A percentile compares a stretch with the other conserved stretches of the same genome.
phyloP scores from a whole-genome alignment of 92 coral and sea anemone genomes.

The Palythoa heliodiscus region DNA sequence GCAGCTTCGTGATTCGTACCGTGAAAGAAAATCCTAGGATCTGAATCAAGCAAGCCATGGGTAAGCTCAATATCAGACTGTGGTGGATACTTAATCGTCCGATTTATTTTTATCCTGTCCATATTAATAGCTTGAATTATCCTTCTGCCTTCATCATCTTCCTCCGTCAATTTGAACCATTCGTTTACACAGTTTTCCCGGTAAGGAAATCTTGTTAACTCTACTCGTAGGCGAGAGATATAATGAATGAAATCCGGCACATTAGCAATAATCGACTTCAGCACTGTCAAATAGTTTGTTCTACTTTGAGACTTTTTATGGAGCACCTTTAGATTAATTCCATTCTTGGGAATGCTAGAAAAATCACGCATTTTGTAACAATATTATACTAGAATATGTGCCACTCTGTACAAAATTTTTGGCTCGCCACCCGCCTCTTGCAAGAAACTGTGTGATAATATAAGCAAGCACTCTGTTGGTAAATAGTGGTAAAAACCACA shows the following conservation, averaged over 20 bases:
- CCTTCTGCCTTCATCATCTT: slow-evolving; percentile 4
- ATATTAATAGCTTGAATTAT: slow-evolving; percentile 34
- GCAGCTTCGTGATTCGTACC: slow-evolving; percentile 55
- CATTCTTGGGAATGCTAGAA: not conserved
- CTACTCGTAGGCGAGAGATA: not conserved
- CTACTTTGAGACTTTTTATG: not conserved
- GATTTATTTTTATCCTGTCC: not conserved
- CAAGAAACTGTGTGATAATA: not conserved
- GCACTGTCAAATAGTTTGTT: not conserved
- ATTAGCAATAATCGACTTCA: not conserved
- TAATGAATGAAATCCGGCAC: not conserved
- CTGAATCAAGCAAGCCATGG: not conserved
- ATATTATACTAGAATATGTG: too few species aligned
- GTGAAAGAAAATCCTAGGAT: slow-evolving; percentile 36
- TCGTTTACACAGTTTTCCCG: slow-evolving; percentile 9
- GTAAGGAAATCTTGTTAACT: too few species aligned
- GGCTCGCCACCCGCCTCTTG: not conserved
- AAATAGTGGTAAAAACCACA: too few species aligned
- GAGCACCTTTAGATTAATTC: not conserved
- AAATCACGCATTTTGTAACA: not conserved
- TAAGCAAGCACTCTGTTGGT: too few species aligned
- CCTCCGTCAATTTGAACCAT: slow-evolving; percentile 33
- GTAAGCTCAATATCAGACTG: slow-evolving; percentile 10
- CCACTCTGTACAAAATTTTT: too few species aligned
- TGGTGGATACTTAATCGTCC: not conserved